Percentiles rank a stretch among this genome's conserved stretches.
Evolutionary conservation across 2,888 invertebrate genomes (phyloP).

Genomic region (Aleiodes testaceus): DNA sequence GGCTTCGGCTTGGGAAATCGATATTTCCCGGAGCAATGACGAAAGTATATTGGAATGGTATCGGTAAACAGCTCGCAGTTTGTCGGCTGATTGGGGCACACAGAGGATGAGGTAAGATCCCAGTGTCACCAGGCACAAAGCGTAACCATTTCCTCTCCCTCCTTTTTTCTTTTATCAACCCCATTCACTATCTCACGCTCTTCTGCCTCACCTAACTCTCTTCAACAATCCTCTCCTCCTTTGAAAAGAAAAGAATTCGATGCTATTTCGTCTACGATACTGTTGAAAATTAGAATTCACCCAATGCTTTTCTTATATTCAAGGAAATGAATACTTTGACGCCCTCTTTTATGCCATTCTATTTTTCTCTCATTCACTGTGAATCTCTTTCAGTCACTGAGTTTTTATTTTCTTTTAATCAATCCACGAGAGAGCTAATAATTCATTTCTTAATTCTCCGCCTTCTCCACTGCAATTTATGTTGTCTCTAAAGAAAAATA

Average conservation of each 20-base stretch:
- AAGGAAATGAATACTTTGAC: slow-evolving; percentile 36
- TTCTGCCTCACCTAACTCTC: slow-evolving; percentile 33
- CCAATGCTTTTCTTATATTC: slow-evolving; percentile 24
- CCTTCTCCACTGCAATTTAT: not conserved
- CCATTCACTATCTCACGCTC: slow-evolving; percentile 14
- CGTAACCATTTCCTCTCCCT: slow-evolving; percentile 20
- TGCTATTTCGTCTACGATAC: slow-evolving; percentile 31
- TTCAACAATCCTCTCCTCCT: slow-evolving; percentile 19
- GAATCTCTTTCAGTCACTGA: slow-evolving; percentile 16
- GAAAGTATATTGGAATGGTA: slow-evolving; percentile 48
- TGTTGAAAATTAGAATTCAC: slow-evolving; percentile 39
- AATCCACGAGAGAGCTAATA: slow-evolving; percentile 26
- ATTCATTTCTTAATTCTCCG: slow-evolving; percentile 24
- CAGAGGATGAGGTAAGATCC: slow-evolving; percentile 33
- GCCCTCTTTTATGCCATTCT: slow-evolving; percentile 2
- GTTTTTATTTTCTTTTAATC: slow-evolving; percentile 24
- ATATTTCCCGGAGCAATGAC: slow-evolving; percentile 48
- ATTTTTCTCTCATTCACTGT: slow-evolving; percentile 2
- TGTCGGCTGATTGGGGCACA: slow-evolving; percentile 47
- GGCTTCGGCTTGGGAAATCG: slow-evolving; percentile 45
- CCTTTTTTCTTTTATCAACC: slow-evolving; percentile 20
- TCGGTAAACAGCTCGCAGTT: slow-evolving; percentile 51
- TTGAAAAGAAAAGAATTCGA: slow-evolving; percentile 32
- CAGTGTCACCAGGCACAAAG: slow-evolving; percentile 36
- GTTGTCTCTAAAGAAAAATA: not conserved